Evolutionary conservation across 2,797 vertebrate genomes (phyloP).

Genomic region (Clarias fuscus): DNA sequence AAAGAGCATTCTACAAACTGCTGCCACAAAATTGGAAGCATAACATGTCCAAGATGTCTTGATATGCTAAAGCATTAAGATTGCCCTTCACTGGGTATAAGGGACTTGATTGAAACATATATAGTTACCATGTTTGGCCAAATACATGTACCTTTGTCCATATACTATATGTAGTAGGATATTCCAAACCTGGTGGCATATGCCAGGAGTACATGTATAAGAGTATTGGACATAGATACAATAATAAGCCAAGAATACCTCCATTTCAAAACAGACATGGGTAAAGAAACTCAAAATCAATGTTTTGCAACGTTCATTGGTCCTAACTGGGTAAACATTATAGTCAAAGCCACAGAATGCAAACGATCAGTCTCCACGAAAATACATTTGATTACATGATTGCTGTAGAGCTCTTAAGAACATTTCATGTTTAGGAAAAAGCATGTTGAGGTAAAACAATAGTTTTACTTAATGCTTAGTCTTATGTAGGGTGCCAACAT

Average conservation of each 20-base stretch:
- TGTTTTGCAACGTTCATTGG: background rate
- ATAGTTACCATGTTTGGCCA: too few species aligned
- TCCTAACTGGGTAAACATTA: background rate
- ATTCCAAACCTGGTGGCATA: background rate
- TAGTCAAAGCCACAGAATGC: background rate
- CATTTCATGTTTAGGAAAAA: background rate
- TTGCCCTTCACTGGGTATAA: too few species aligned
- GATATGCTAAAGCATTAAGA: too few species aligned
- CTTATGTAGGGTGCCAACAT: slow-evolving; percentile 6
- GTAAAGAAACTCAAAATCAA: background rate
- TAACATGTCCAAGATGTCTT: too few species aligned
- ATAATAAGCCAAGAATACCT: background rate
- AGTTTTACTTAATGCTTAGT: background rate
- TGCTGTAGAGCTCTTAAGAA: background rate
- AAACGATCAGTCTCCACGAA: background rate
- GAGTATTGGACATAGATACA: background rate
- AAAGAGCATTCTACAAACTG: too few species aligned
- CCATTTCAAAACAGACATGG: background rate
- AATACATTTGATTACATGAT: background rate
- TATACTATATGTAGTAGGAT: background rate
- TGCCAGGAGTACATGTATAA: background rate
- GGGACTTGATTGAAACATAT: too few species aligned
- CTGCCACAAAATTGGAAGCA: too few species aligned
- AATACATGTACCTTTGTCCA: too few species aligned
- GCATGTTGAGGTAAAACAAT: background rate